Evolutionary conservation across 1,140 invertebrate genomes (phyloP).

Genomic region (Brachionus manjavacas): DNA sequence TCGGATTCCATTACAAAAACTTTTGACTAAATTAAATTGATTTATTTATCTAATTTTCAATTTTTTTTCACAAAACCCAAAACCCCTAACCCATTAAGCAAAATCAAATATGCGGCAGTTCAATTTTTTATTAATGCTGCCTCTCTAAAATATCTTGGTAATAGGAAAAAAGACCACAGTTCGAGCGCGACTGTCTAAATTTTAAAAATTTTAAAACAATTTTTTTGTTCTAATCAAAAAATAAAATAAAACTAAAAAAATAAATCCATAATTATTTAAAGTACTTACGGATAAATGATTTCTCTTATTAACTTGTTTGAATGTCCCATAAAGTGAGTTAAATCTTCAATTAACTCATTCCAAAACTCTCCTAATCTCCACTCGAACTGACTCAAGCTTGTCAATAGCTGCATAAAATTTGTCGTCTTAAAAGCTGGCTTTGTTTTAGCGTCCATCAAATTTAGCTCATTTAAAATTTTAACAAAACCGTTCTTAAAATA

Average conservation of each 20-base stretch:
- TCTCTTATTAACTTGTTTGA: constrained; percentile 72
- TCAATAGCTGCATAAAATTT: constrained; percentile 26
- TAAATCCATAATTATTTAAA: constrained; percentile 59
- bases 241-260: not conserved
- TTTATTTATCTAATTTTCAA: too few species aligned
- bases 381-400: constrained; percentile 60
- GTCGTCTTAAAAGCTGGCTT: not conserved
- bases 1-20: too few species aligned
- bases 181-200: too few species aligned
- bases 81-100: too few species aligned
- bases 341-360: constrained; percentile 61
- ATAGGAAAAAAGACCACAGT: too few species aligned
- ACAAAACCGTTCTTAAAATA: not conserved
- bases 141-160: too few species aligned
- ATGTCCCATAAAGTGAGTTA: constrained; percentile 66
- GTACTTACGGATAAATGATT: constrained; percentile 51
- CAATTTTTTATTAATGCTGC: too few species aligned
- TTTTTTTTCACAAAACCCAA: too few species aligned
- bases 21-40: too few species aligned
- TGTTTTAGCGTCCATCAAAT: not conserved
- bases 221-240: too few species aligned
- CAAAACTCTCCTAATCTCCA: constrained; percentile 68
- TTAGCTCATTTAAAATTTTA: not conserved
- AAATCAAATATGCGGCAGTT: too few species aligned
- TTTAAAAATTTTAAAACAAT: too few species aligned